Evolutionary conservation across 2,113 vertebrate species (phyloP).

Genomic region (Caloenas nicobarica): DNA sequence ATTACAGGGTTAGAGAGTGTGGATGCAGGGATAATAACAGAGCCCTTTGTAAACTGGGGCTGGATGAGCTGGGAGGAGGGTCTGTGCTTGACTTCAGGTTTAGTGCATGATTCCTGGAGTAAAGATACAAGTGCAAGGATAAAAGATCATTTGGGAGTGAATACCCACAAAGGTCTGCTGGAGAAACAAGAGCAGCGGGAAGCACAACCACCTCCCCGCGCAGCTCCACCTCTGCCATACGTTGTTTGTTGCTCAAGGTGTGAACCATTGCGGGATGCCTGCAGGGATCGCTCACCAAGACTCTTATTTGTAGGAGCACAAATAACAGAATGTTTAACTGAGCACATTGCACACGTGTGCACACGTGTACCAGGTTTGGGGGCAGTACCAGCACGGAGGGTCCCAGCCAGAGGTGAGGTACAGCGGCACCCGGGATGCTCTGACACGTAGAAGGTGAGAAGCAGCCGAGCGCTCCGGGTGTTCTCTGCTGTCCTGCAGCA

Average conservation of each 20-base stretch:
- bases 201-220: background rate
- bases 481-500: no score
- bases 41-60: conserved; percentile 10
- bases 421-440: no score
- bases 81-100: background rate
- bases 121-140: background rate
- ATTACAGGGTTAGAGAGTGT: conserved; percentile 54
- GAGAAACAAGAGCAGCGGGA: background rate
- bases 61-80: background rate
- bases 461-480: no score
- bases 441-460: no score
- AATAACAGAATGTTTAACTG: accelerated
- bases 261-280: accelerated
- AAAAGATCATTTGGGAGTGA: background rate
- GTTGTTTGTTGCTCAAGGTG: accelerated
- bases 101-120: background rate
- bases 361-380: accelerated
- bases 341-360: background rate
- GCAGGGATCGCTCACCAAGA: accelerated
- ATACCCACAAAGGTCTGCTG: background rate
- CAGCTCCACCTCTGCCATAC: accelerated
- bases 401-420: no score
- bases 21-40: conserved; percentile 46
- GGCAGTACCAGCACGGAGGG: no score
- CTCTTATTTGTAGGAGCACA: background rate